A percentile compares a stretch with the other conserved stretches of the same genome.
Conservation (phyloP, 2,888 invertebrate genomes). For the Phorcus lineatus region DNA sequence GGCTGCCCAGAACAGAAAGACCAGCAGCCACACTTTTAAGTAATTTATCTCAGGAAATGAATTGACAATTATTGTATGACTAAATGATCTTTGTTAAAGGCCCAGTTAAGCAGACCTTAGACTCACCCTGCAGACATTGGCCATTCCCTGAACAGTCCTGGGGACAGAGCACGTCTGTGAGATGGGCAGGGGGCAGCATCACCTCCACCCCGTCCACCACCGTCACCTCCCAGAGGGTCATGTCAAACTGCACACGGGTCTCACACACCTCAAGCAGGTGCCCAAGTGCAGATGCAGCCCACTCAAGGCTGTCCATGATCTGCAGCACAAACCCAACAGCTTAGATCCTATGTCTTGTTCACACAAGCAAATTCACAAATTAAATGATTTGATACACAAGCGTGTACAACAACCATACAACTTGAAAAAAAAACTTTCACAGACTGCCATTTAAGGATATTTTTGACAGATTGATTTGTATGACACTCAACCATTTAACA, state of each 20-base stretch:
- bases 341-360: background rate
- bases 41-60: background rate
- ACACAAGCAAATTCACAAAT: background rate
- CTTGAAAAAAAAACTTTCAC: too few species aligned
- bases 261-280: slow-evolving; percentile 45
- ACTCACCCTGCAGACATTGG: slow-evolving; percentile 48
- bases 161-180: slow-evolving; percentile 47
- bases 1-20: too few species aligned
- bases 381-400: too few species aligned
- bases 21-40: background rate
- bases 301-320: slow-evolving; percentile 44
- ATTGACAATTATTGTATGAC: background rate
- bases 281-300: slow-evolving; percentile 44
- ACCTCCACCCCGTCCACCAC: slow-evolving; percentile 36
- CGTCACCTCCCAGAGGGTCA: slow-evolving; percentile 41
- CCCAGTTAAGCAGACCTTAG: background rate
- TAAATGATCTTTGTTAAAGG: too few species aligned
- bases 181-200: slow-evolving; percentile 37
- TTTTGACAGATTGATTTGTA: too few species aligned
- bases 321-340: slow-evolving; percentile 24
- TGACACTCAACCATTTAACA: too few species aligned
- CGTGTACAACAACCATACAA: too few species aligned
- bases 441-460: too few species aligned
- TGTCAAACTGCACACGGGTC: slow-evolving; percentile 38
- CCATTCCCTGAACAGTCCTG: slow-evolving; percentile 56